phyloP scores from a whole-genome alignment of 1,140 invertebrate species.

The Periplaneta americana region DNA sequence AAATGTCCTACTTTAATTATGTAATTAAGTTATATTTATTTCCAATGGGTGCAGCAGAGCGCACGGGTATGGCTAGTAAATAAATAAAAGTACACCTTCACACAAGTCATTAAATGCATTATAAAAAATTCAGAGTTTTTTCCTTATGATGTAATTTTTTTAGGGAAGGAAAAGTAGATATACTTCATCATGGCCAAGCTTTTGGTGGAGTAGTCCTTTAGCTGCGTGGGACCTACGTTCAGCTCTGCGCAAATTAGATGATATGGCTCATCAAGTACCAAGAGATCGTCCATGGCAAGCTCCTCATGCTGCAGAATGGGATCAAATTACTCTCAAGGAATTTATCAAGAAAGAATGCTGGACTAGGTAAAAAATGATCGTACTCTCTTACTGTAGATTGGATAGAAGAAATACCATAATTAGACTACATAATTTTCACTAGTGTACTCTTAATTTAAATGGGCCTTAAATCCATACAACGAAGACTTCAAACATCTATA shows the following conservation, averaged over 20 bases:
- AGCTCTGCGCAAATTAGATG: slow-evolving; percentile 31
- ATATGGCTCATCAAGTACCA: slow-evolving; percentile 26
- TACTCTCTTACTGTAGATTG: too few species aligned
- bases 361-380: slow-evolving; percentile 27
- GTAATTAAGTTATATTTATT: too few species aligned
- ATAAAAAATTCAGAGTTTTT: not conserved
- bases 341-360: slow-evolving; percentile 23
- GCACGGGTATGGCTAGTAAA: too few species aligned
- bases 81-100: not conserved
- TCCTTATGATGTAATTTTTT: slow-evolving; percentile 17
- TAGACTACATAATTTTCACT: too few species aligned
- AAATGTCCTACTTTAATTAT: too few species aligned
- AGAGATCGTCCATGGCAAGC: slow-evolving; percentile 23
- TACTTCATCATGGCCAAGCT: slow-evolving; percentile 4
- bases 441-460: too few species aligned
- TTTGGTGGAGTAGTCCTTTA: slow-evolving; percentile 32
- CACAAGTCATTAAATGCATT: not conserved
- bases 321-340: slow-evolving; percentile 22
- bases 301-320: slow-evolving; percentile 23
- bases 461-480: too few species aligned
- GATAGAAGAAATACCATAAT: too few species aligned
- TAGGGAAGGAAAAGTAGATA: slow-evolving; percentile 28
- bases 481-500: too few species aligned
- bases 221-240: slow-evolving; percentile 27
- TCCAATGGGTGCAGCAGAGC: too few species aligned